Evolutionary conservation across 1,140 invertebrate species (phyloP), one percentile per base, ranked within the genome.

Genomic region (Drosophila erecta): DNA sequence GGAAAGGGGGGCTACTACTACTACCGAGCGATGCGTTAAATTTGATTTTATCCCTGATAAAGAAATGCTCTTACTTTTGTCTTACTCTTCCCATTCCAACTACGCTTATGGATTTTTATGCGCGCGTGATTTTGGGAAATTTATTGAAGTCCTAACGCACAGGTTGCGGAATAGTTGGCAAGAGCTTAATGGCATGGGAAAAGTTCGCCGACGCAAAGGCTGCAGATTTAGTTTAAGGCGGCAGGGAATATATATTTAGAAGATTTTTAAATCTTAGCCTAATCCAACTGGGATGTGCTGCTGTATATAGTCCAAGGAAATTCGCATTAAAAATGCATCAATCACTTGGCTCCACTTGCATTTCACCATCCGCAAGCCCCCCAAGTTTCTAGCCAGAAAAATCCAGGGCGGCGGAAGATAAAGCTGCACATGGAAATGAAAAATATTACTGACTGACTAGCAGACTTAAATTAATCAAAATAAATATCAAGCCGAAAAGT

Each of bases 271-370:
- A 38, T 38, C 37, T 5, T 38, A 14, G 37, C 8, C 10, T n/a
- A 20, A 24, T 11, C 27, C 17, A 24, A 43, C 17, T 17, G 20
- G 3, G 10, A n/a, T 14, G 40, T 7, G 10, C 20, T 49, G 12
- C 59, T 51, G 58, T 20, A 27, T 20, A 44, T 56, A 43, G 40
- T 59, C 67, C 53, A 27, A 46, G 50, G 56, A 71, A 84, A 89
- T 71, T 76, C 84, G 76, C 84, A 90, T 90, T 90, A 90, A 90
- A 90, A 90, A 90, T 90, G 87, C 81, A 90, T 90, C 87, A 90
- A 90, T 90, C 87, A 90, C 65, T 69, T 79, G 72, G 44, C 57
- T 62, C 40, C 49, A 60, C 46, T 76, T 67, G 37, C 20, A 47
- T 27, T 53, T 27, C 11, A 27, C 55, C 35, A 24, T 3, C 30